Evolutionary conservation across 2,113 vertebrate species (phyloP).

Genomic region (Prunella fulvescens): DNA sequence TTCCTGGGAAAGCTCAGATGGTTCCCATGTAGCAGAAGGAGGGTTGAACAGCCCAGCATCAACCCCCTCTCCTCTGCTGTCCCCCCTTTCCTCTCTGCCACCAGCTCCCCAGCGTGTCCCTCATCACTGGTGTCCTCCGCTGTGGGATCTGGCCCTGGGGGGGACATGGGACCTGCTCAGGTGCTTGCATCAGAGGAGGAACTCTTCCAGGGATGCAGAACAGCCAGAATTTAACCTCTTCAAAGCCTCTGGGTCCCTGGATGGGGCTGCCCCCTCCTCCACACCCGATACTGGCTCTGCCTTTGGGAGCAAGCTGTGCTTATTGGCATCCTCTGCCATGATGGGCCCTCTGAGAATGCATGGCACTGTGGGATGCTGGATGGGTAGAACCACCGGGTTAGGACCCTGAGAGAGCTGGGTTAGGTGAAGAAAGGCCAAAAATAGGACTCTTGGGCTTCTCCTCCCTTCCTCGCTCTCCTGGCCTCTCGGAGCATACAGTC

Average conservation of each 20-base stretch:
- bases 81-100: background rate
- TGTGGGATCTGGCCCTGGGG: background rate
- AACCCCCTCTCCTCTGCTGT: background rate
- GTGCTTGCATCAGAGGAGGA: background rate
- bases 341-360: fast-evolving
- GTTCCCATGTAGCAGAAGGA: background rate
- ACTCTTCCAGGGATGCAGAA: background rate
- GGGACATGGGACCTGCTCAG: background rate
- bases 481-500: fast-evolving
- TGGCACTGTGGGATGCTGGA: background rate
- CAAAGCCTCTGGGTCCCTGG: background rate
- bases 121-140: background rate
- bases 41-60: background rate
- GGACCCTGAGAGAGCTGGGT: background rate
- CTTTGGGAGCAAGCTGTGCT: background rate
- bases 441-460: background rate
- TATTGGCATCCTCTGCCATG: too few species aligned
- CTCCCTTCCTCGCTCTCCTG: background rate
- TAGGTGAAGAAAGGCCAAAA: background rate
- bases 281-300: fast-evolving
- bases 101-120: background rate
- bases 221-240: background rate
- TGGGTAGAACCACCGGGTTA: background rate
- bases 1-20: background rate
- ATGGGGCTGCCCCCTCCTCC: background rate